Conservation (phyloP, 2,113 vertebrate species). For the Sylvilagus bachmani region DNA sequence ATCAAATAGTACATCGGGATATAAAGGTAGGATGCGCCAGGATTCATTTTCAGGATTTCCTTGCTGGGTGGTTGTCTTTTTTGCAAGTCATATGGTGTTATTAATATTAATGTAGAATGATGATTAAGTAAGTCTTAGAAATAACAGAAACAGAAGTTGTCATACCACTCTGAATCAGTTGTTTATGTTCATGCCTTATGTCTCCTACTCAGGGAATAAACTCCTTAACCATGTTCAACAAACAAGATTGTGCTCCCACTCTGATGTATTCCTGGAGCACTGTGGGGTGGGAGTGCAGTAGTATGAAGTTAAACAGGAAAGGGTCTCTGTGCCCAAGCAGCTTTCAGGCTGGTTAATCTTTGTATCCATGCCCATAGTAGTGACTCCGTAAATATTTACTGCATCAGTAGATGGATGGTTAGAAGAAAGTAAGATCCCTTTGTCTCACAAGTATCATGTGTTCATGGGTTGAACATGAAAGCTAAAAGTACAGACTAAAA, state of each 20-base stretch:
- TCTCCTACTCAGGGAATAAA: background rate
- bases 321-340: background rate
- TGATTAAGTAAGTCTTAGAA: conserved; percentile 18
- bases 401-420: conserved; percentile 9
- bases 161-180: background rate
- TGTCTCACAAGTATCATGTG: background rate
- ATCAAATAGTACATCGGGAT: conserved; percentile 98
- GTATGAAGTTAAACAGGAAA: background rate
- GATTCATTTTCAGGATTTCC: background rate
- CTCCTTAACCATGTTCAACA: background rate
- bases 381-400: background rate
- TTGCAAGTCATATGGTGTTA: background rate
- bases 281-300: background rate
- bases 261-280: background rate
- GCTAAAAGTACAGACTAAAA: background rate
- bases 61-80: conserved; percentile 38
- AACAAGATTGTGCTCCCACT: background rate
- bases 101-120: background rate
- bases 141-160: background rate
- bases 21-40: conserved; percentile 93
- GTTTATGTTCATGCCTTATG: background rate
- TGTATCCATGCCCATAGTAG: background rate
- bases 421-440: background rate
- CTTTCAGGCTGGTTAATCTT: background rate
- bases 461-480: background rate